These are phyloP conservation scores for Laothoe populi DNA, from an alignment of 2,888 invertebrate genomes.

Conservation along the genomic window DNA sequence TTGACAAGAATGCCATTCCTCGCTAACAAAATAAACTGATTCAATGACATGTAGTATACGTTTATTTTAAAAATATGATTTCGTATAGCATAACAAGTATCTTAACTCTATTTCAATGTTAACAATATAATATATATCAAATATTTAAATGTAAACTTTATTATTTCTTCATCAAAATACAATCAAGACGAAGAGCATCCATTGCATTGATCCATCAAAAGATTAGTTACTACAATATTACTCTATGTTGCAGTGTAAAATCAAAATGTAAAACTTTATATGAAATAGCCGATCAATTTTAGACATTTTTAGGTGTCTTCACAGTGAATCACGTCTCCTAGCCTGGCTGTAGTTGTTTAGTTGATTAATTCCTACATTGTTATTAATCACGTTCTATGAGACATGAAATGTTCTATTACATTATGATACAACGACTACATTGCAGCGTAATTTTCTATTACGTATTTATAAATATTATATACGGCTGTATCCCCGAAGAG, in stretches of 20 bases:
- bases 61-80: neutral
- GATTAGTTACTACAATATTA: neutral
- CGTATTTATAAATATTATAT: too few relatives aligned
- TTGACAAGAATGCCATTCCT: neutral
- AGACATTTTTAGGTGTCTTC: neutral
- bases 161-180: conserved; percentile 5
- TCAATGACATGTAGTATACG: neutral
- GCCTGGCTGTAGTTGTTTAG: neutral
- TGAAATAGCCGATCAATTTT: neutral
- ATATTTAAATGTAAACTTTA: neutral
- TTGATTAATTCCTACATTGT: neutral
- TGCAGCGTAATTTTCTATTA: too few relatives aligned
- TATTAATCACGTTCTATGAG: neutral
- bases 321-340: neutral
- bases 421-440: too few relatives aligned
- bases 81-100: neutral
- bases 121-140: neutral
- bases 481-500: too few relatives aligned
- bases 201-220: neutral
- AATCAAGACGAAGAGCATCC: conserved; percentile 5
- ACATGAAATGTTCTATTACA: too few relatives aligned
- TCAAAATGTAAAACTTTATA: neutral
- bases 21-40: conserved; percentile 29
- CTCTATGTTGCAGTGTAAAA: neutral
- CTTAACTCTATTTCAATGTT: neutral